Evolutionary conservation across 2,113 vertebrate species (phyloP), one percentile per base, ranked within the genome.

Genomic region (Euleptes europaea): DNA sequence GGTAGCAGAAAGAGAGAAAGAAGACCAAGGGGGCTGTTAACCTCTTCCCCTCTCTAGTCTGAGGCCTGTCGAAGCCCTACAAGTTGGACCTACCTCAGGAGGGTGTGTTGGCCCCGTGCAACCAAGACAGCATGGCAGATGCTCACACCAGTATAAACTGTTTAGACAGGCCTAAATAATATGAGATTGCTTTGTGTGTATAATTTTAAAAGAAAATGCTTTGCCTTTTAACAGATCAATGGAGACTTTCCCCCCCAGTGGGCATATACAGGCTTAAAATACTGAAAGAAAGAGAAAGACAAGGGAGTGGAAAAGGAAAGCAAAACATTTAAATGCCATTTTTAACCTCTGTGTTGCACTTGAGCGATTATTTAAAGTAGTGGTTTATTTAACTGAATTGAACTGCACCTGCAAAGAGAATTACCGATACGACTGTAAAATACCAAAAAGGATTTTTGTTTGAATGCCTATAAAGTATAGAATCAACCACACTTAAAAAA

Each of bases 391-490:
- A 94, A 94, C 94, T 3, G 91, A 94, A 93, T 84, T 87, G 85
- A 94, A 91, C 93, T 28, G 15, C 93, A 96, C 94, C 95, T 96
- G 95, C 91, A 90, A 70, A 90, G 77, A 10, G 7, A 93, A 91
- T 60, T 1, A 0, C 80, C 49, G 49, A 44, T n/a, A 86, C 92
- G 90, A 90, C 91, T 89, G 82, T 83, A 94, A 93, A 90, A 69
- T 90, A 0, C 84, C 54, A 72, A 51, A 73, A 90, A 89, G 75
- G 92, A 80, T 72, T 79, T 88, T 84, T 0, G 0, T 70, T 28
- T 0, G 0, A 78, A 73, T 83, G 83, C 0, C 0, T 10, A 65
- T 75, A 66, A 6, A 76, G 13, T 49, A 78, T 71, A 57, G 35
- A 54, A 2, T 83, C 57, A 79, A 66, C 57, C 40, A 74, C 57